These are phyloP conservation scores for Chalcis sispes DNA, from an alignment of 2,888 invertebrate genomes.

Conservation along the genomic window DNA sequence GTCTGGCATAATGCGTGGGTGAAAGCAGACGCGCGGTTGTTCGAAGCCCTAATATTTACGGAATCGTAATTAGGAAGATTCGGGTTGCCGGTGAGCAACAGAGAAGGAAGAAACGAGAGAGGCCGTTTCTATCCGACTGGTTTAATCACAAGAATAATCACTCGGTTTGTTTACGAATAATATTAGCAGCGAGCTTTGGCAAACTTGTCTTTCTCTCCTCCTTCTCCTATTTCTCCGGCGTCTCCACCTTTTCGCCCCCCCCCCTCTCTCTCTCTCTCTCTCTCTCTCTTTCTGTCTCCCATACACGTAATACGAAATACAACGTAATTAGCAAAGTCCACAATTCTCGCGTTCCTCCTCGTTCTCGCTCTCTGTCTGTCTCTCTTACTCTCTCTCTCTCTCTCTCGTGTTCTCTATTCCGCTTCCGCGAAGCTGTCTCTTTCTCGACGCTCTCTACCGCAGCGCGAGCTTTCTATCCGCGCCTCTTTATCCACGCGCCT, in stretches of 20 bases:
- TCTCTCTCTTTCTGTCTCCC: constrained; percentile 11
- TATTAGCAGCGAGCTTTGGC: constrained; percentile 62
- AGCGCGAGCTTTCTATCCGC: constrained; percentile 36
- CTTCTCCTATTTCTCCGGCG: background rate
- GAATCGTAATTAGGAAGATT: background rate
- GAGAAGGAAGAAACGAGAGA: background rate
- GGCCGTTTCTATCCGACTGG: constrained; percentile 3
- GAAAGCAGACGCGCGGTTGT: background rate
- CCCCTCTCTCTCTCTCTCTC: constrained; percentile 11
- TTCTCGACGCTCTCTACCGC: no score
- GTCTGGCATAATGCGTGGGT: no score
- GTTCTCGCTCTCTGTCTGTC: constrained; percentile 16
- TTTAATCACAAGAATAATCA: constrained; percentile 64
- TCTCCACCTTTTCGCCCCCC: constrained; percentile 8
- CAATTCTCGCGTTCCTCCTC: constrained; percentile 59
- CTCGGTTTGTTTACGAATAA: constrained; percentile 62
- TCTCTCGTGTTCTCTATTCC: constrained; percentile 11
- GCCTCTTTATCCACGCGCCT: constrained; percentile 52
- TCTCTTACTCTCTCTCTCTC: constrained; percentile 26
- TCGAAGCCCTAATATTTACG: constrained; percentile 7
- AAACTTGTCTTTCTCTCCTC: constrained; percentile 56
- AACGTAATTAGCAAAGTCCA: constrained; percentile 64
- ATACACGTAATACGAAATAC: constrained; percentile 59
- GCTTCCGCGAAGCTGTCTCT: background rate
- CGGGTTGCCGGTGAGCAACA: background rate